These are phyloP conservation scores for Drosophila nr. medialis DNA, from an alignment of 2,888 invertebrate genomes.

Conservation along the genomic window DNA sequence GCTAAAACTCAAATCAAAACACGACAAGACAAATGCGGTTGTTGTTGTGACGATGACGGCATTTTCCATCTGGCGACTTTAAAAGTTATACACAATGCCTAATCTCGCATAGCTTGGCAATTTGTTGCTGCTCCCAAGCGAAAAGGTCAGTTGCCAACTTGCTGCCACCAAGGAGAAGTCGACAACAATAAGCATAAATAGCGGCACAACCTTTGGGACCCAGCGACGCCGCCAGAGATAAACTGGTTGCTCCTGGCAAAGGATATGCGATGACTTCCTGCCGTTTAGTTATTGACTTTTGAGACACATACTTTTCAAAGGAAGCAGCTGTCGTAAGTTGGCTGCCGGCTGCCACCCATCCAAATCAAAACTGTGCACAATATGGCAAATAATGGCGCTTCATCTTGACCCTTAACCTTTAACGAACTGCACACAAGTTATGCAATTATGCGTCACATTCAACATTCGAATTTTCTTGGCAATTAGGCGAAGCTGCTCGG, in stretches of 20 bases:
- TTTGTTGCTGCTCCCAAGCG: constrained; percentile 49
- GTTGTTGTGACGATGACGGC: constrained; percentile 37
- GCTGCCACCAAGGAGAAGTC: constrained; percentile 28
- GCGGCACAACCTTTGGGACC: constrained; percentile 35
- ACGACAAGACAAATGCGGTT: constrained; percentile 31
- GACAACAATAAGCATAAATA: constrained; percentile 63
- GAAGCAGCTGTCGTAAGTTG: constrained; percentile 13
- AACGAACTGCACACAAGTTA: constrained; percentile 59
- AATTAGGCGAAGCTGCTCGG: constrained; percentile 38
- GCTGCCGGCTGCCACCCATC: constrained; percentile 8
- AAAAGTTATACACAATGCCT: constrained; percentile 47
- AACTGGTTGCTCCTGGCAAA: constrained; percentile 63
- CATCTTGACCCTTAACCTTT: constrained; percentile 66
- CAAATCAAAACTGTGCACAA: constrained; percentile 55
- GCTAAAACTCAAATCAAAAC: constrained; percentile 42
- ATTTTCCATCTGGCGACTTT: constrained; percentile 43
- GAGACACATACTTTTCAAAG: constrained; percentile 29
- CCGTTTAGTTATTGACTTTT: constrained; percentile 63
- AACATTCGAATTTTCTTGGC: constrained; percentile 51
- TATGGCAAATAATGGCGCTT: constrained; percentile 75
- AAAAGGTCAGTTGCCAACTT: constrained; percentile 66
- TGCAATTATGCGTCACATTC: constrained; percentile 68
- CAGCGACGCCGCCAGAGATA: constrained; percentile 8
- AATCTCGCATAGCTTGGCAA: constrained; percentile 53
- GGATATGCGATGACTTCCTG: constrained; percentile 65